Conservation (phyloP, 2,888 invertebrate genomes). For the Cephonodes hylas region DNA sequence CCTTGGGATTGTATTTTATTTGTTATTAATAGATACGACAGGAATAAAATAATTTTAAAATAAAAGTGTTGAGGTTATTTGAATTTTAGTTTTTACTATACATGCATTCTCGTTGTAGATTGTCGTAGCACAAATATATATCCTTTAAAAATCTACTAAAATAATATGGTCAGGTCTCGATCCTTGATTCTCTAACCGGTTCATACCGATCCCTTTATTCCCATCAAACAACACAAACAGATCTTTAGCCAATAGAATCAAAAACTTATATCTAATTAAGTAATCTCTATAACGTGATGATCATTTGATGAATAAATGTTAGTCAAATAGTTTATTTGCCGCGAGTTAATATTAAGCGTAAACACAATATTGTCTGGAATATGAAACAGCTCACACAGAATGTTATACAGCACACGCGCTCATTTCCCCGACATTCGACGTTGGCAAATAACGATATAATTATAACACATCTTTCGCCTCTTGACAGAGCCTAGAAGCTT, state of each 20-base stretch:
- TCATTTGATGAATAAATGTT: not conserved
- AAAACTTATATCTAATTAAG: not conserved
- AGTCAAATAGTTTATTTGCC: not conserved
- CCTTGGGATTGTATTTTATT: slow-evolving; percentile 59
- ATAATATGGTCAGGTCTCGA: too few relatives aligned
- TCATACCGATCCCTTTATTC: too few relatives aligned
- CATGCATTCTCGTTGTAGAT: too few relatives aligned
- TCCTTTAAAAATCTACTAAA: too few relatives aligned
- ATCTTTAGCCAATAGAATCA: too few relatives aligned
- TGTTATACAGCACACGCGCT: slow-evolving; percentile 43
- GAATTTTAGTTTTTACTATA: slow-evolving; percentile 18
- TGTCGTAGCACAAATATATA: too few relatives aligned
- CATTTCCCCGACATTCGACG: slow-evolving; percentile 43
- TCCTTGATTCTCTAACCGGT: too few relatives aligned
- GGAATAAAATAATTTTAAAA: slow-evolving; percentile 54
- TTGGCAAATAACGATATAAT: slow-evolving; percentile 56
- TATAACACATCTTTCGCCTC: slow-evolving; percentile 49
- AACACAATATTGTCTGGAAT: slow-evolving; percentile 34
- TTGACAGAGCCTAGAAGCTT: slow-evolving; percentile 19
- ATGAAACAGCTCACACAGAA: slow-evolving; percentile 35
- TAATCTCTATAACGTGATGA: not conserved
- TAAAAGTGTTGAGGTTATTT: slow-evolving; percentile 8
- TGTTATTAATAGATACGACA: slow-evolving; percentile 55
- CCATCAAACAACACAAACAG: too few relatives aligned
- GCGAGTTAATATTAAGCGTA: slow-evolving; percentile 14